These are phyloP conservation scores for Xyrauchen texanus DNA, from an alignment of 2,113 vertebrate species.

Conservation along the genomic window DNA sequence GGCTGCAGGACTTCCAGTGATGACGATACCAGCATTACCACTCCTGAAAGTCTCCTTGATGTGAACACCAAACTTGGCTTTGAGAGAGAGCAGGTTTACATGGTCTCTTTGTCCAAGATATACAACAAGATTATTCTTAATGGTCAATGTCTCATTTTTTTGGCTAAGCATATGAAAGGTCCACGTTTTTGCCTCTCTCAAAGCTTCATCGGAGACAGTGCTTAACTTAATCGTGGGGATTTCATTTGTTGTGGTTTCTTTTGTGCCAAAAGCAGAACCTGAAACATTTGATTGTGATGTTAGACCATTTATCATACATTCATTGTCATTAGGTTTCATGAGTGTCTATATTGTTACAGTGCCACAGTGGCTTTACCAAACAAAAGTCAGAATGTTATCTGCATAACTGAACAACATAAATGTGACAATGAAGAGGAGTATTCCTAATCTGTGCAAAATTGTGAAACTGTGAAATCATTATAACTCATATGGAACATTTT, in stretches of 20 bases:
- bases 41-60: conserved; percentile 66
- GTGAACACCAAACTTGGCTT: conserved; percentile 23
- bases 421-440: too few species aligned
- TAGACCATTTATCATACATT: too few species aligned
- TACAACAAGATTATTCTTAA: conserved; percentile 79
- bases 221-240: conserved; percentile 63
- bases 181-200: conserved; percentile 75
- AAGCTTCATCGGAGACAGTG: conserved; percentile 18
- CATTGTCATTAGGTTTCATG: too few species aligned
- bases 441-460: too few species aligned
- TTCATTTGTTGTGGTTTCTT: rapidly evolving
- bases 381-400: too few species aligned
- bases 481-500: too few species aligned
- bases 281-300: too few species aligned
- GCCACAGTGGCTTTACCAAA: too few species aligned
- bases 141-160: rapidly evolving
- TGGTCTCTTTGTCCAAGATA: conserved; percentile 72
- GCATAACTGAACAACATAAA: too few species aligned
- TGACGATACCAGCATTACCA: conserved; percentile 61
- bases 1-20: conserved; percentile 60
- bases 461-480: too few species aligned
- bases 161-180: conserved; percentile 38
- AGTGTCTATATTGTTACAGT: too few species aligned
- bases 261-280: background rate
- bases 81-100: conserved; percentile 56